Conservation (phyloP, 2,113 vertebrate species). For the Chrysochloris asiatica region DNA sequence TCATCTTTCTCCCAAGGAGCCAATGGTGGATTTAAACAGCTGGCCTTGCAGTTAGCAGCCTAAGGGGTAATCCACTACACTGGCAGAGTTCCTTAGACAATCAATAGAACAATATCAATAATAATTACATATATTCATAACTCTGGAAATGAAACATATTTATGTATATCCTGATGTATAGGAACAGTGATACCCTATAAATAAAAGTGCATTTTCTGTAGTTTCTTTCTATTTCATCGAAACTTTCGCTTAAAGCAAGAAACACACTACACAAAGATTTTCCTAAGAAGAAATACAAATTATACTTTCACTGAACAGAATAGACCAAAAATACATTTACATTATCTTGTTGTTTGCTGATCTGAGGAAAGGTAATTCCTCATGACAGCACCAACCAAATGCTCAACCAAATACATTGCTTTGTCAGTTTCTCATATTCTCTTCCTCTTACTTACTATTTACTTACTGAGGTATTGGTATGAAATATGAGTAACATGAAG, state of each 20-base stretch:
- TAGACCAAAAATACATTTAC: background rate
- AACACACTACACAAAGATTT: background rate
- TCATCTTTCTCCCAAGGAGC: no score
- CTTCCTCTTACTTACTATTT: background rate
- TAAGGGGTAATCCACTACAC: no score
- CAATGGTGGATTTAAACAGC: no score
- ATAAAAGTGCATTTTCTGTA: background rate
- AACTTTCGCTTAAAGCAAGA: slow-evolving; percentile 5
- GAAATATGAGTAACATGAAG: background rate
- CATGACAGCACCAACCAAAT: background rate
- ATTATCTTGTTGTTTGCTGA: background rate
- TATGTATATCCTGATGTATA: background rate
- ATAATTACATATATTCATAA: background rate
- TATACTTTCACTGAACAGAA: background rate
- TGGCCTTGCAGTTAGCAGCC: no score
- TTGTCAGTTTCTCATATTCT: background rate
- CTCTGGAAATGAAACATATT: background rate
- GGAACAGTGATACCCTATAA: background rate
- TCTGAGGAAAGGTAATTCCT: background rate
- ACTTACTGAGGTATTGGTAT: no score
- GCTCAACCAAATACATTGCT: background rate
- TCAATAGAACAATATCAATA: background rate
- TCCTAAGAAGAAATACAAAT: background rate
- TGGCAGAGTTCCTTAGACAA: no score
- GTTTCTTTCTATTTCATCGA: background rate